A percentile compares a stretch with the other conserved stretches of the same genome.
Evolutionary conservation across 2,797 vertebrate genomes (phyloP).

Genomic region (Dendrocincla fuliginosa): DNA sequence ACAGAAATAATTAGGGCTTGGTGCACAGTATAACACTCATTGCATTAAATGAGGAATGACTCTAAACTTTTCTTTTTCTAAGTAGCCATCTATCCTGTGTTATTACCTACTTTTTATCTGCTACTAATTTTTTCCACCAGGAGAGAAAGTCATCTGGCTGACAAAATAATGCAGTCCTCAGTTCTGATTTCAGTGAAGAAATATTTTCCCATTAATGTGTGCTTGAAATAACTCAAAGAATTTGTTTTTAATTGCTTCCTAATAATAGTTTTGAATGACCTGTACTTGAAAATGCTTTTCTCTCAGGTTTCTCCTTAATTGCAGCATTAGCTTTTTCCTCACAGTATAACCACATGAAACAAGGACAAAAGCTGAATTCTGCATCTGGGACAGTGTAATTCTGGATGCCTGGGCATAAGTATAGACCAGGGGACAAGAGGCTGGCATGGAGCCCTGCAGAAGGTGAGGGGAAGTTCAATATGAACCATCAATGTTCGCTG

Average conservation of each 20-base stretch:
- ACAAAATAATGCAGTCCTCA: background rate
- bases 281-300: background rate
- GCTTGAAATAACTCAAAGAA: background rate
- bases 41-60: background rate
- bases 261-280: background rate
- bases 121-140: background rate
- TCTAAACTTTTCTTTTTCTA: background rate
- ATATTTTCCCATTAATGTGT: background rate
- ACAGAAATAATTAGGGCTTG: background rate
- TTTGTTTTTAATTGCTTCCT: slow-evolving; percentile 10
- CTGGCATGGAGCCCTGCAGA: background rate
- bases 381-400: background rate
- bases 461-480: background rate
- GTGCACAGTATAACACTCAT: background rate
- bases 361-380: background rate
- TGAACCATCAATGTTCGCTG: rapidly evolving
- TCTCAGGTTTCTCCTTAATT: background rate
- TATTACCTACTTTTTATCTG: background rate
- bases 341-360: background rate
- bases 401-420: background rate
- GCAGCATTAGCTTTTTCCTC: background rate
- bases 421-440: background rate
- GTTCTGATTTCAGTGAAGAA: background rate
- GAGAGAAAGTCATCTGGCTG: background rate
- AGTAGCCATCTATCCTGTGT: background rate